Evolutionary conservation across 2,888 invertebrate species (phyloP).

Genomic region (Xestobium rufovillosum): DNA sequence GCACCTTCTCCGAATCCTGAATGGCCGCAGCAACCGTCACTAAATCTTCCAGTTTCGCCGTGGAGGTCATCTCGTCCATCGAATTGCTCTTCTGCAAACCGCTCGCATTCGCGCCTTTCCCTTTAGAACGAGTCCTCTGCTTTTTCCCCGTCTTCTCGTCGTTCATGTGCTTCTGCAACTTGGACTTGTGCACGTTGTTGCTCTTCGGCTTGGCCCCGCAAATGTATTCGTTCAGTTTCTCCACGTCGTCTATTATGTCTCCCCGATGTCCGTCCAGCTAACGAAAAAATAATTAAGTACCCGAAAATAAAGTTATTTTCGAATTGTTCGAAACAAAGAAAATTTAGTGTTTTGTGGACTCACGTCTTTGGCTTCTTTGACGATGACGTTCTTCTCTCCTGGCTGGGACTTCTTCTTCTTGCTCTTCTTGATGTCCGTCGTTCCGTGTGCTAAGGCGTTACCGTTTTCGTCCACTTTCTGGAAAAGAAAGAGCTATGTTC

Average conservation of each 20-base stretch:
- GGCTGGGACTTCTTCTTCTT: constrained; percentile 54
- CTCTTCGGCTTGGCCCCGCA: constrained; percentile 27
- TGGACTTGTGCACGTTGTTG: constrained; percentile 28
- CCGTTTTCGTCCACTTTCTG: constrained; percentile 76
- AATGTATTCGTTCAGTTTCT: constrained; percentile 70
- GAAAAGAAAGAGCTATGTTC: constrained; percentile 33
- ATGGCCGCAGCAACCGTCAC: constrained; percentile 29
- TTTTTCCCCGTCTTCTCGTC: constrained; percentile 30
- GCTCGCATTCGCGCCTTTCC: constrained; percentile 35
- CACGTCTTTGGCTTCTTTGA: constrained; percentile 43
- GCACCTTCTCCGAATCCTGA: constrained; percentile 28
- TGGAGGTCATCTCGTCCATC: constrained; percentile 68
- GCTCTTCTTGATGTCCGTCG: constrained; percentile 44
- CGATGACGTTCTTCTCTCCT: constrained; percentile 43
- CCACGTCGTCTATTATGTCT: constrained; percentile 59
- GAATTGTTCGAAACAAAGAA: background rate
- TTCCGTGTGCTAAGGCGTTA: constrained; percentile 57
- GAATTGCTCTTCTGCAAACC: constrained; percentile 66
- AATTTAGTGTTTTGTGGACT: constrained; percentile 19
- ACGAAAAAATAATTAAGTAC: constrained; percentile 6
- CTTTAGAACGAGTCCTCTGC: constrained; percentile 28
- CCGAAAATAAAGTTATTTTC: too few relatives aligned
- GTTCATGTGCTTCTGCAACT: constrained; percentile 32
- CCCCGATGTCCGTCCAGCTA: constrained; percentile 71
- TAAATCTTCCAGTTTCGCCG: constrained; percentile 65